A percentile compares a stretch with the other conserved stretches of the same genome.
Evolutionary conservation across 2,797 vertebrate genomes (phyloP).

Genomic region (Sebastes cheni): DNA sequence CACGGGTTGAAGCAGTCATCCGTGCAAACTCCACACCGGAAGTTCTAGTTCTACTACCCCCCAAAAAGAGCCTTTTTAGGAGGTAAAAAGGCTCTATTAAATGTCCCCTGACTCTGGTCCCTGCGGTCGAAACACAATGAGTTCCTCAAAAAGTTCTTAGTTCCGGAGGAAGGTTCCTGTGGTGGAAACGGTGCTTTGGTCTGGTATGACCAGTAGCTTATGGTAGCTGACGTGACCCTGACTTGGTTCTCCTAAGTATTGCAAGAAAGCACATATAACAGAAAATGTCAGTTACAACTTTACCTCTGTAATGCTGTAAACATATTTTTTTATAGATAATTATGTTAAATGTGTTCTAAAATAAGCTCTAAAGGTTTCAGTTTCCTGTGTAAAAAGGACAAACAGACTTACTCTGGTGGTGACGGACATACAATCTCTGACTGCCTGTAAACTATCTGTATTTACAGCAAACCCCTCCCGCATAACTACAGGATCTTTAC

Average conservation of each 20-base stretch:
- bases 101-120: too few relatives aligned
- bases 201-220: not conserved
- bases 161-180: too few relatives aligned
- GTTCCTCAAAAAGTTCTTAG: too few relatives aligned
- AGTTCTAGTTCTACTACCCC: too few relatives aligned
- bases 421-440: not conserved
- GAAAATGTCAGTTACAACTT: not conserved
- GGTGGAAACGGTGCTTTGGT: not conserved
- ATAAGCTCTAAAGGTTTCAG: not conserved
- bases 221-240: not conserved
- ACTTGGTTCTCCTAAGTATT: not conserved
- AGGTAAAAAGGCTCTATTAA: too few relatives aligned
- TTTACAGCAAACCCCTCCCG: not conserved
- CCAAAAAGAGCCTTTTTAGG: accelerated
- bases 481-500: not conserved
- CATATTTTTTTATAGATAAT: not conserved
- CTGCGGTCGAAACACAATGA: too few relatives aligned
- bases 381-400: not conserved
- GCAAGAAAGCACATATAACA: not conserved
- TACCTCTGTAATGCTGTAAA: not conserved
- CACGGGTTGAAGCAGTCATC: too few relatives aligned
- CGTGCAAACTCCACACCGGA: too few relatives aligned
- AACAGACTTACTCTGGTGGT: too few relatives aligned
- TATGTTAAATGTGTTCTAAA: not conserved
- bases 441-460: not conserved